Evolutionary conservation across 1,140 invertebrate genomes (phyloP), one percentile per base, ranked within the genome.

Genomic region (Ladona fulva): DNA sequence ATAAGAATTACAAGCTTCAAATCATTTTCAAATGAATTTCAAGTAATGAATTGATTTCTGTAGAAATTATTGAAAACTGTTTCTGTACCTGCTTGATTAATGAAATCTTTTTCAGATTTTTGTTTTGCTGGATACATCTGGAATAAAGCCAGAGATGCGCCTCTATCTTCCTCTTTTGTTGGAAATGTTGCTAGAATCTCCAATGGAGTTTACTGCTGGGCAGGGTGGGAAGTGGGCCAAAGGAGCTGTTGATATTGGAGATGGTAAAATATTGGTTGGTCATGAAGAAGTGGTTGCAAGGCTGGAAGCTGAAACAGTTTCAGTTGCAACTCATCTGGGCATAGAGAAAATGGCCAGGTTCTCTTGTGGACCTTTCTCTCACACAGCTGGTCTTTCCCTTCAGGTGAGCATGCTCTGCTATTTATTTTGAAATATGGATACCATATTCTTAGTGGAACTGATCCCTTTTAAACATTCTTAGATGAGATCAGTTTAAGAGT

Each of bases 211-310:
- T 22, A 12, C 14, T 16, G 1, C 14, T 22, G n/a, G n/a, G 5
- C 5, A 66, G n/a, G 52, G 52, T 19, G 52, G 52, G 14, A 22
- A 66, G 52, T 66, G 52, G 52, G 52, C 52, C 3, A 66, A 66
- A 66, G n/a, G 52, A 16, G n/a, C n/a, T 6, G 14, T 22, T 22
- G 14, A 16, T 19, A 22, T 3, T 66, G 85, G 87, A 24, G 88
- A 90, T 81, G 86, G 84, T 73, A 22, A 66, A 66, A 83, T 86
- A 82, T 79, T 91, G 6, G 85, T 92, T 6, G 87, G 90, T 0
- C 90, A 93, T 84, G 91, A 94, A 82, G 87, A 91, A 12, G 88
- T 96, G 25, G 90, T 96, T n/a, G 86, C 90, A 0, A 87, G 92
- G 83, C 87, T 95, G 6, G 92, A 94, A 82, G 86, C 88, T 77